A percentile compares a stretch with the other conserved stretches of the same genome.
phyloP scores from a whole-genome alignment of 2,888 invertebrate species.

The Microctonus hyperodae region DNA sequence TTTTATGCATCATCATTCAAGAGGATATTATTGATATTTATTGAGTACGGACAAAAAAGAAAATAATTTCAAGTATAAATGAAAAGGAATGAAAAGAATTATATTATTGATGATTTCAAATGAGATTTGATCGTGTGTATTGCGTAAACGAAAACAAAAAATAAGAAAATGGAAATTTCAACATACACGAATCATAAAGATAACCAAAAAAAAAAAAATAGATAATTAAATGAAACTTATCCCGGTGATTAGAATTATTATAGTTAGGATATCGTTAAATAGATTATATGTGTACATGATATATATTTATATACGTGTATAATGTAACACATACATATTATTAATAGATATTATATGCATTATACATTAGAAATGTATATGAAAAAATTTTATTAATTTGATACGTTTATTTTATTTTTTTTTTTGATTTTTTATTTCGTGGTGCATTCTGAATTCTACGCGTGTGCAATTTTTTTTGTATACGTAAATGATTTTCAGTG shows the following conservation, averaged over 20 bases:
- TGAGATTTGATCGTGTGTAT: background rate
- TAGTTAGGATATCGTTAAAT: background rate
- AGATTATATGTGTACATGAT: background rate
- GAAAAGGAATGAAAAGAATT: background rate
- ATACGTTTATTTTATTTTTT: background rate
- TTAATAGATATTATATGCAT: background rate
- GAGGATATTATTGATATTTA: constrained; percentile 19
- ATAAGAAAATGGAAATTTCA: background rate
- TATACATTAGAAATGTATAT: background rate
- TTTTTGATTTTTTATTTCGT: background rate
- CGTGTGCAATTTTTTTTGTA: background rate
- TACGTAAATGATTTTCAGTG: background rate
- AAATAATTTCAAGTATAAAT: constrained; percentile 2
- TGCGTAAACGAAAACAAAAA: background rate
- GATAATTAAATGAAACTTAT: background rate
- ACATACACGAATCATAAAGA: background rate
- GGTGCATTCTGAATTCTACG: background rate
- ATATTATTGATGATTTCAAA: background rate
- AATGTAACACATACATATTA: background rate
- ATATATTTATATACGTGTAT: no score
- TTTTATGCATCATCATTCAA: background rate
- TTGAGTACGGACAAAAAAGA: constrained; percentile 22
- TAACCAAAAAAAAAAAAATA: background rate
- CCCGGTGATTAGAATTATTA: background rate
- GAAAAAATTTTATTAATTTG: background rate